Evolutionary conservation across 2,113 vertebrate species (phyloP).

Genomic region (Alaudala cheleensis): DNA sequence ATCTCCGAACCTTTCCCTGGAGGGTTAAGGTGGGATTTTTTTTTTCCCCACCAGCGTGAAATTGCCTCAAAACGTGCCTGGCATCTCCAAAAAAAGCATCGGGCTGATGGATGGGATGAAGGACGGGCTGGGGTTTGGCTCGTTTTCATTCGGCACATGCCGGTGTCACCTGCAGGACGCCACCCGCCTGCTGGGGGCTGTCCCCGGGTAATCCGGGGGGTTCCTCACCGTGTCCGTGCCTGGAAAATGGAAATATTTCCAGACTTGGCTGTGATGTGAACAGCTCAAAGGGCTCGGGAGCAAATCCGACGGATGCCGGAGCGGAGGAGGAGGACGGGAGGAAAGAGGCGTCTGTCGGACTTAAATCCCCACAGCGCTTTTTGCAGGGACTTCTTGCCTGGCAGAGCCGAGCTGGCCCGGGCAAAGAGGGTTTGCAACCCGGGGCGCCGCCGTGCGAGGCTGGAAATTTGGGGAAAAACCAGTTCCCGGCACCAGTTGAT

Average conservation of each 20-base stretch:
- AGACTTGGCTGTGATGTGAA: constrained; percentile 25
- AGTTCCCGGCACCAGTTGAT: not conserved
- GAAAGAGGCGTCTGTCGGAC: not conserved
- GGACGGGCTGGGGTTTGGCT: rapidly evolving
- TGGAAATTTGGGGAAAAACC: not conserved
- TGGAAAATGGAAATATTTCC: constrained; percentile 22
- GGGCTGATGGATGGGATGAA: not conserved
- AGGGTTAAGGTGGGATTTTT: not conserved
- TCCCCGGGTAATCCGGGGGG: not conserved
- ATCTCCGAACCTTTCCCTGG: not conserved
- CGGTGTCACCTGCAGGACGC: not conserved
- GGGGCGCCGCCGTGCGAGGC: rapidly evolving
- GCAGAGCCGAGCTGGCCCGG: not conserved
- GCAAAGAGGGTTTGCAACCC: not conserved
- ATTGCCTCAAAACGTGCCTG: not conserved
- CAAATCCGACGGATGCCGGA: not conserved
- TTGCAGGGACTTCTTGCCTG: too few relatives aligned
- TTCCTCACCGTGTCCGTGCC: constrained; percentile 39
- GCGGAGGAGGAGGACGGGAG: not conserved
- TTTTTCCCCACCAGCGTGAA: not conserved
- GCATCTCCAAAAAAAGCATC: not conserved
- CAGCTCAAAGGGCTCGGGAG: constrained; percentile 39
- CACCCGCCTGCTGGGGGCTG: not conserved
- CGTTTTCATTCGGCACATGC: rapidly evolving
- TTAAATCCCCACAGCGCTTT: not conserved